Conservation (phyloP, 1,140 invertebrate genomes). For the Sinonovacula constricta region DNA sequence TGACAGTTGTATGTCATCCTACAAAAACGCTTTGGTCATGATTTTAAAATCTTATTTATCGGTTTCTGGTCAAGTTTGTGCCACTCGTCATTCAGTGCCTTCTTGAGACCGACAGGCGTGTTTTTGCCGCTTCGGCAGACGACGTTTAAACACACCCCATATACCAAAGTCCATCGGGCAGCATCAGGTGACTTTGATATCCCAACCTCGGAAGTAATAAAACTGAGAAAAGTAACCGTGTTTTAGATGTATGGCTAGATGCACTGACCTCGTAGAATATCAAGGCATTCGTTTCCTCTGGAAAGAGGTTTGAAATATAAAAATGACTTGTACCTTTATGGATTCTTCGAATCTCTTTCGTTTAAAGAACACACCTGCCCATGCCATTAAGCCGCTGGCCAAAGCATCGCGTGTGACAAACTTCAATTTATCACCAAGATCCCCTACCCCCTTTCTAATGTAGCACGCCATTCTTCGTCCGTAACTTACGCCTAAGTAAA, state of each 20-base stretch:
- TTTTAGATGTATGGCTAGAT: conserved; percentile 6
- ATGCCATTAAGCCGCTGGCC: conserved; percentile 12
- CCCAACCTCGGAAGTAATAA: not conserved
- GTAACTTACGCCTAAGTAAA: conserved; percentile 28
- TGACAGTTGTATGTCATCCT: not conserved
- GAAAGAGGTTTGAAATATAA: conserved; percentile 22
- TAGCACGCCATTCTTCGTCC: conserved; percentile 9
- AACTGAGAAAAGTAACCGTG: not conserved
- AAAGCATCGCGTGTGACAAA: conserved; percentile 31
- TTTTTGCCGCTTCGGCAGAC: no score
- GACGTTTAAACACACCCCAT: conserved; percentile 5
- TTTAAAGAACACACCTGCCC: conserved; percentile 8
- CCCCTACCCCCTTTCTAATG: conserved; percentile 5
- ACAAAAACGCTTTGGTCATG: not conserved
- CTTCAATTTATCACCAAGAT: conserved; percentile 10
- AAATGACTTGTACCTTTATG: conserved; percentile 2
- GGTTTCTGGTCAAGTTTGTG: no score
- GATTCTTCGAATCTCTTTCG: conserved; percentile 15
- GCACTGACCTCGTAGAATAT: conserved; percentile 4
- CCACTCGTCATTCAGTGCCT: no score
- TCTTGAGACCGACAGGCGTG: no score
- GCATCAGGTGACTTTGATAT: conserved; percentile 17
- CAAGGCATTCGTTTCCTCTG: conserved; percentile 1
- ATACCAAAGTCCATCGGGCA: conserved; percentile 21
- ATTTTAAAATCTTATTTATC: not conserved